phyloP scores from a whole-genome alignment of 2,888 invertebrate genomes.

The Lithophane leautieri region DNA sequence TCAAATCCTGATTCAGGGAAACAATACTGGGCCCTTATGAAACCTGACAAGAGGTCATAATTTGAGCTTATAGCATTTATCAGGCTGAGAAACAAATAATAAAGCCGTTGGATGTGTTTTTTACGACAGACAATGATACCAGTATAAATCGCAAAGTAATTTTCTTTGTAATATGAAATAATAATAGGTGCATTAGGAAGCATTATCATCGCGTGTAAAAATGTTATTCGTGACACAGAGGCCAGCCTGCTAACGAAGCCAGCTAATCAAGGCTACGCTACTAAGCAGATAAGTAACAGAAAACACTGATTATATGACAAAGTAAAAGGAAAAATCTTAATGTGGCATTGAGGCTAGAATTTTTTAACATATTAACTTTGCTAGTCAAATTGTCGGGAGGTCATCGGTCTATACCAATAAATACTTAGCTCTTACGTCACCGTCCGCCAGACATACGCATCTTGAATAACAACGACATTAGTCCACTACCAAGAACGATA shows the following conservation, averaged over 20 bases:
- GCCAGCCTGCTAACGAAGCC: slow-evolving; percentile 30
- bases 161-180: slow-evolving; percentile 48
- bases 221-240: slow-evolving; percentile 45
- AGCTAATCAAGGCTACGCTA: slow-evolving; percentile 53
- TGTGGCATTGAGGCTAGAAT: slow-evolving; percentile 55
- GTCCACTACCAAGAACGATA: slow-evolving; percentile 81
- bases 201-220: slow-evolving; percentile 57
- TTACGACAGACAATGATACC: slow-evolving; percentile 38
- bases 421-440: slow-evolving; percentile 84
- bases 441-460: slow-evolving; percentile 82
- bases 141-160: slow-evolving; percentile 40
- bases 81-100: slow-evolving; percentile 59
- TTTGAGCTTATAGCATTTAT: slow-evolving; percentile 68
- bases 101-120: slow-evolving; percentile 31
- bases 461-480: slow-evolving; percentile 86
- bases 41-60: slow-evolving; percentile 71
- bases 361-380: slow-evolving; percentile 55
- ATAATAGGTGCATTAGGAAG: slow-evolving; percentile 55
- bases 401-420: slow-evolving; percentile 83
- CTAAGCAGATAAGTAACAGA: slow-evolving; percentile 35
- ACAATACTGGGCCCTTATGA: slow-evolving; percentile 76
- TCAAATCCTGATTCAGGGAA: slow-evolving; percentile 76
- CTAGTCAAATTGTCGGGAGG: slow-evolving; percentile 80
- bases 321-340: slow-evolving; percentile 52
- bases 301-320: slow-evolving; percentile 38